Conservation (phyloP, 2,888 invertebrate species). For the Drosophila tanythrix region DNA sequence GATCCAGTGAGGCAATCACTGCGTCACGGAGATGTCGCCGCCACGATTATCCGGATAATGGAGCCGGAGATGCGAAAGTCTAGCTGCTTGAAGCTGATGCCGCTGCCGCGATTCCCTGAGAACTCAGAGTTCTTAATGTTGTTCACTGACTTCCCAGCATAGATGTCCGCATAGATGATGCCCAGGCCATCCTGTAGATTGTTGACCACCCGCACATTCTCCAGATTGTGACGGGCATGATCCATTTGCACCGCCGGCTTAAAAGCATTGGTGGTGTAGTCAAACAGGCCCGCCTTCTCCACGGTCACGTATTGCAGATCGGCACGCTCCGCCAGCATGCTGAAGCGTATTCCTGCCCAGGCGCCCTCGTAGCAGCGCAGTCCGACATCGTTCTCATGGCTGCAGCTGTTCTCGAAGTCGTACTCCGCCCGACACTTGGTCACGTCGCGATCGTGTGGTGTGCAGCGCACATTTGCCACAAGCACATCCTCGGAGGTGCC, state of each 20-base stretch:
- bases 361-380: slow-evolving; percentile 95
- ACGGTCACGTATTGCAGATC: slow-evolving; percentile 95
- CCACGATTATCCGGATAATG: slow-evolving; percentile 91
- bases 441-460: slow-evolving; percentile 95
- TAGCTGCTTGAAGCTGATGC: slow-evolving; percentile 94
- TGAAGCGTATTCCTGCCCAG: slow-evolving; percentile 97
- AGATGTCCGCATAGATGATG: slow-evolving; percentile 96
- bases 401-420: slow-evolving; percentile 95
- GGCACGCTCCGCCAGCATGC: slow-evolving; percentile 93
- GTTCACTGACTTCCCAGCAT: slow-evolving; percentile 92
- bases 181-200: slow-evolving; percentile 97
- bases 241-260: slow-evolving; percentile 96
- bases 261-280: slow-evolving; percentile 94
- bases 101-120: slow-evolving; percentile 93
- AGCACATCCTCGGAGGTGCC: slow-evolving; percentile 91
- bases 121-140: slow-evolving; percentile 94
- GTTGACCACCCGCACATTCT: slow-evolving; percentile 91
- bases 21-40: slow-evolving; percentile 98
- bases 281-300: slow-evolving; percentile 96
- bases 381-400: slow-evolving; percentile 94
- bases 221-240: slow-evolving; percentile 92
- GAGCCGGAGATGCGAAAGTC: slow-evolving; percentile 92
- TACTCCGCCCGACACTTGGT: slow-evolving; percentile 94
- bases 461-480: slow-evolving; percentile 95
- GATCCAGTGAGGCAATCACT: slow-evolving; percentile 92